phyloP scores from a whole-genome alignment of 2,797 vertebrate species.

The Psittacula derbiana region DNA sequence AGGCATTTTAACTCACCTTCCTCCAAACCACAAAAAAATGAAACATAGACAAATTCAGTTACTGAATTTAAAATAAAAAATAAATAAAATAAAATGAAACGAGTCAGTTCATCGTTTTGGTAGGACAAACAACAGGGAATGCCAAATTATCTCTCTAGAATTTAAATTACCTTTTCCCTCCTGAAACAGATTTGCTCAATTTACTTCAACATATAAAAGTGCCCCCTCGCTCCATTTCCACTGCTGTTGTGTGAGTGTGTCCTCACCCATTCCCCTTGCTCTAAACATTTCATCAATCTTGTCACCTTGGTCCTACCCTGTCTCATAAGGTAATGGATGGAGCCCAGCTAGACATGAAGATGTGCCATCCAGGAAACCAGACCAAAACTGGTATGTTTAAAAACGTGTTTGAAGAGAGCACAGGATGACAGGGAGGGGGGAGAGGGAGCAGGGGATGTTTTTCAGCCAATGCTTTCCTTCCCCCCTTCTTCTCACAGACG shows the following conservation, averaged over 20 bases:
- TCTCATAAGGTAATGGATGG: constrained; percentile 51
- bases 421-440: not conserved
- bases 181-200: not conserved
- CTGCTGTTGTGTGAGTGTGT: not conserved
- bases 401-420: constrained; percentile 34
- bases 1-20: constrained; percentile 30
- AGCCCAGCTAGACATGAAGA: constrained; percentile 53
- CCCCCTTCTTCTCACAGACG: not conserved
- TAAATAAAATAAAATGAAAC: constrained; percentile 24
- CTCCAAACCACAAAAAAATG: constrained; percentile 2
- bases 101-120: constrained; percentile 7
- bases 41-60: not conserved
- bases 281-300: constrained; percentile 25
- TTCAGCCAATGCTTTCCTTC: constrained; percentile 14
- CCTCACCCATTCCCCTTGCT: not conserved
- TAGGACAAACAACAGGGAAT: constrained; percentile 13
- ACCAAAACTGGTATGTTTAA: constrained; percentile 53
- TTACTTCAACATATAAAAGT: not conserved
- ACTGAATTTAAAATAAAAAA: constrained; percentile 43
- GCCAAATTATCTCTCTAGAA: constrained; percentile 35
- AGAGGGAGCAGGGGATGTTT: not conserved
- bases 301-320: constrained; percentile 17
- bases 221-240: not conserved
- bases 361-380: constrained; percentile 67
- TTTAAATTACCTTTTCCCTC: not conserved